Conservation (phyloP, 1,140 invertebrate species). For the Zaprionus tsacasi region DNA sequence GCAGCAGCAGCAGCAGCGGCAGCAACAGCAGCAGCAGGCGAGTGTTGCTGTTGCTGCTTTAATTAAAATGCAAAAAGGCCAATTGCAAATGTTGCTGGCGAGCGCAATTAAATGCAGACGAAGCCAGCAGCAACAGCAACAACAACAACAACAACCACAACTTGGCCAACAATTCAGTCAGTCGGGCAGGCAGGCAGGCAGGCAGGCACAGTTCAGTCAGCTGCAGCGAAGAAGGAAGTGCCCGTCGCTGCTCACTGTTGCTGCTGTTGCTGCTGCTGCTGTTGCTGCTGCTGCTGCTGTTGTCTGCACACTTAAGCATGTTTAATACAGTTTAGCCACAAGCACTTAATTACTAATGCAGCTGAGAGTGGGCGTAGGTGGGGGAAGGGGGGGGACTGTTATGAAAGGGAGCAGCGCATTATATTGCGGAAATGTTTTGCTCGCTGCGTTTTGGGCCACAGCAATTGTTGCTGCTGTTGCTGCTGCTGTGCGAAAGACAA, state of each 20-base stretch:
- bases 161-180: conserved; percentile 31
- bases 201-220: background rate
- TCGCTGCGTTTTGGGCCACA: conserved; percentile 31
- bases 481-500: background rate
- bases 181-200: background rate
- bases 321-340: conserved; percentile 84
- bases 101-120: conserved; percentile 74
- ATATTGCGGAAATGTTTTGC: conserved; percentile 57
- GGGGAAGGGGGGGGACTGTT: background rate
- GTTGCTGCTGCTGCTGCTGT: conserved; percentile 29
- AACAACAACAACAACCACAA: conserved; percentile 28
- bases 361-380: background rate
- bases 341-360: conserved; percentile 83
- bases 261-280: conserved; percentile 24
- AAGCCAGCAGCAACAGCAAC: conserved; percentile 35
- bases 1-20: background rate
- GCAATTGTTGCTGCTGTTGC: conserved; percentile 25
- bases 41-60: conserved; percentile 42
- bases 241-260: conserved; percentile 18
- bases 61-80: conserved; percentile 82
- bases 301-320: conserved; percentile 83
- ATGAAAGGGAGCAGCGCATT: conserved; percentile 15
- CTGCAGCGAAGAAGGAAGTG: conserved; percentile 52
- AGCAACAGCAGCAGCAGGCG: too few species aligned
- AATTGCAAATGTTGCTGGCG: conserved; percentile 71